Base-by-base conservation (phyloP, 2,888 invertebrate genomes). In the Coenonympha arcania region DNA sequence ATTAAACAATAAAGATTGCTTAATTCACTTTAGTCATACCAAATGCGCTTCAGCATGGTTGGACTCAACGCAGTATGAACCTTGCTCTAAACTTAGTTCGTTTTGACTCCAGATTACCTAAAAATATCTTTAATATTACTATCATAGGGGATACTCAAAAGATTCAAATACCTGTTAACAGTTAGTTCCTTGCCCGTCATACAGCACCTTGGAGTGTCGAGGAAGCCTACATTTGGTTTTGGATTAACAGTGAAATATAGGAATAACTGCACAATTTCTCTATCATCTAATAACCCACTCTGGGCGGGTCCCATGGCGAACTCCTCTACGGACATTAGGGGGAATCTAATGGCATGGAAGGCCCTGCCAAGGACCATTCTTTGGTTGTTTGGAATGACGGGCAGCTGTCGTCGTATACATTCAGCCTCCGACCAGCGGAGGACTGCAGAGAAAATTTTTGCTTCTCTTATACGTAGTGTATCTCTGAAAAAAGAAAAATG, bases 311-410 rank as follows among this genome's bases (percentile, higher is more conserved):
- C 92, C 72, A 89, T 88, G 0, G 93, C 94, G 73, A 95, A 95
- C 72, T 95, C 95, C 71, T 95, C 94, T 0, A 93, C 91, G 0
- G 92, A 91, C 94, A 95, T 95, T 16, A 94, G 76, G 0, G 95
- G 94, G 71, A 94, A 95, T 19, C 95, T 83, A 46, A 95, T 91
- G 1, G 93, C 88, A 28, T 89, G 88, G 59, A 95, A 87, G 0
- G 93, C 92, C 43, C 89, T 71, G 0, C 92, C 93, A 0, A 95
- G 78, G 1, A 92, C 90, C 51, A 81, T 75, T 54, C 93, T 80
- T 66, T 92, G 92, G 73, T 93, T 92, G 54, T 89, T 89, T 0
- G 92, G 88, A 0, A 88, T 90, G 1, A 90, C 86, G 0, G 90
- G 88, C 13, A 92, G 64, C 58, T 90, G 90, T 22, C 90, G 88